Percentiles rank a stretch among this genome's conserved stretches.
phyloP scores from a whole-genome alignment of 2,888 invertebrate genomes.

The Drosophila vallismaia region DNA sequence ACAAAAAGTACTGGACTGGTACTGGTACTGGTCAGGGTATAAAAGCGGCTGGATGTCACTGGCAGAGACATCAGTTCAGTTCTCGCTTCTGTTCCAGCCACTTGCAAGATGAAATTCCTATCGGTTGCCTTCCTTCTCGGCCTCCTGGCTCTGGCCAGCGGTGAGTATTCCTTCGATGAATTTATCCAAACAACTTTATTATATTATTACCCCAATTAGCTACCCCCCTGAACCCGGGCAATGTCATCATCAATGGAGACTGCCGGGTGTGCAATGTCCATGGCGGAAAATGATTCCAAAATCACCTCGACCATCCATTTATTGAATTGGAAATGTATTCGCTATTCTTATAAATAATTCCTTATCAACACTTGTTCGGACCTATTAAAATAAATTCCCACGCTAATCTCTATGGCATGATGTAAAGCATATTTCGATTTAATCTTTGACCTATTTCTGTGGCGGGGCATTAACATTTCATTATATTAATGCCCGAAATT shows the following conservation, averaged over 20 bases:
- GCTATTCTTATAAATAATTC: slow-evolving; percentile 2
- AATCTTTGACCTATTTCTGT: slow-evolving; percentile 41
- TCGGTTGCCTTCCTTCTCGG: slow-evolving; percentile 68
- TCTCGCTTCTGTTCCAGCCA: slow-evolving; percentile 7
- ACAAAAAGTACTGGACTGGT: background rate
- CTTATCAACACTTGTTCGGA: slow-evolving; percentile 24
- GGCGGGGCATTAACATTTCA: slow-evolving; percentile 34
- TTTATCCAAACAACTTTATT: background rate
- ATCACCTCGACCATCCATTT: background rate
- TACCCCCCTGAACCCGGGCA: slow-evolving; percentile 64
- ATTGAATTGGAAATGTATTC: background rate
- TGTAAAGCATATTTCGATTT: slow-evolving; percentile 25
- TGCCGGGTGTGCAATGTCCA: slow-evolving; percentile 62
- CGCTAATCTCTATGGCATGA: slow-evolving; percentile 21
- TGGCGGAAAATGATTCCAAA: slow-evolving; percentile 56
- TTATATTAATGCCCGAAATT: slow-evolving; percentile 24
- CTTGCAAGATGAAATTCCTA: slow-evolving; percentile 63
- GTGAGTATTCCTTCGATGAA: slow-evolving; percentile 25
- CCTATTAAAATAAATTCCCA: slow-evolving; percentile 34
- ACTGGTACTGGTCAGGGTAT: slow-evolving; percentile 2
- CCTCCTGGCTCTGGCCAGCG: slow-evolving; percentile 66
- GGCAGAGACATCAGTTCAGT: slow-evolving; percentile 37
- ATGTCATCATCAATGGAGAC: slow-evolving; percentile 70
- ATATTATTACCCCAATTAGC: slow-evolving; percentile 31
- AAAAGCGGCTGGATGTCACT: slow-evolving; percentile 4